Evolutionary conservation across 2,113 vertebrate genomes (phyloP).

Genomic region (Anthoscopus minutus): DNA sequence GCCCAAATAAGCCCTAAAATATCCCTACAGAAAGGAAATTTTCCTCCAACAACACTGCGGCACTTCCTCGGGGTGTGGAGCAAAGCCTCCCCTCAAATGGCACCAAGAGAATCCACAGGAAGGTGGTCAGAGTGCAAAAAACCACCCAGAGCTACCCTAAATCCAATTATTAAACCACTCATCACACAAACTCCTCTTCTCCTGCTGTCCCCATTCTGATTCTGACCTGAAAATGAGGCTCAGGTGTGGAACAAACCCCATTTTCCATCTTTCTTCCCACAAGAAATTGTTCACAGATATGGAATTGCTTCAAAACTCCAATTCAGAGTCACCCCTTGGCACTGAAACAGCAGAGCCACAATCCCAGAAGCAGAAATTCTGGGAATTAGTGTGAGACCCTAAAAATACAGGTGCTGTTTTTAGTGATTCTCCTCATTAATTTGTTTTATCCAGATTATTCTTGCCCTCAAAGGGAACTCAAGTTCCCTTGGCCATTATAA

Average conservation of each 20-base stretch:
- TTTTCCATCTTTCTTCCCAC: background rate
- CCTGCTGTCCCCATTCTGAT: background rate
- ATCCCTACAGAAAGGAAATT: background rate
- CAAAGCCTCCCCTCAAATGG: background rate
- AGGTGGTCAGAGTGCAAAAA: background rate
- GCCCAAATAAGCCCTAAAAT: background rate
- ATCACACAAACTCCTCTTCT: background rate
- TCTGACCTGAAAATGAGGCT: background rate
- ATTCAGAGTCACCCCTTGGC: background rate
- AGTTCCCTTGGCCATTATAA: fast-evolving
- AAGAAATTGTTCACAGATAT: fast-evolving
- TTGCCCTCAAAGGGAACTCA: background rate
- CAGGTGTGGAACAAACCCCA: background rate
- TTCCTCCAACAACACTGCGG: fast-evolving
- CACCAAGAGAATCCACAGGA: background rate
- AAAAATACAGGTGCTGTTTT: background rate
- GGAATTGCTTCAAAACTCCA: background rate
- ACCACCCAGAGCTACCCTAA: background rate
- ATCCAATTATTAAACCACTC: background rate
- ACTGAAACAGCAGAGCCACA: background rate
- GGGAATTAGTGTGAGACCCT: background rate
- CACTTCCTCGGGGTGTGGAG: background rate
- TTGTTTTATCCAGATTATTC: background rate
- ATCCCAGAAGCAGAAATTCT: background rate
- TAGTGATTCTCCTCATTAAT: background rate